These are phyloP conservation scores for Nomada fabriciana DNA, from an alignment of 2,888 invertebrate species.

Conservation along the genomic window DNA sequence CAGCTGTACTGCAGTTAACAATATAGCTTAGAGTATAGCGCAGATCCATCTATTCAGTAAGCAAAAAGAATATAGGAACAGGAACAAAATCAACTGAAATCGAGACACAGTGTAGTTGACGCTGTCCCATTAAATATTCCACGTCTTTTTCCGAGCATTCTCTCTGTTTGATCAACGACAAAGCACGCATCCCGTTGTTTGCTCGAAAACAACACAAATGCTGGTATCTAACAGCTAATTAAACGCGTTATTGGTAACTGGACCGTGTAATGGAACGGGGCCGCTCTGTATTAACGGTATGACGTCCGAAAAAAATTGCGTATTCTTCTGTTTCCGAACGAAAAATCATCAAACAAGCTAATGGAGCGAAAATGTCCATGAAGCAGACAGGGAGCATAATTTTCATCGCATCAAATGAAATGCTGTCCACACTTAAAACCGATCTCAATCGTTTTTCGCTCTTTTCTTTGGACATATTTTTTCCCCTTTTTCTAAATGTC, in stretches of 20 bases:
- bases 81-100: neutral
- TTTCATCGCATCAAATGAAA: neutral
- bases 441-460: neutral
- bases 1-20: too few species aligned
- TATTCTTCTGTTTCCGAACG: neutral
- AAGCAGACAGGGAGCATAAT: neutral
- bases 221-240: slow-evolving; percentile 51
- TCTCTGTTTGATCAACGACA: slow-evolving; percentile 3
- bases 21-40: too few species aligned
- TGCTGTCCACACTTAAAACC: too few species aligned
- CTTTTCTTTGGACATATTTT: neutral
- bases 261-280: slow-evolving; percentile 27
- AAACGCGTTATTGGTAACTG: slow-evolving; percentile 27
- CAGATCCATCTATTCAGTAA: too few species aligned
- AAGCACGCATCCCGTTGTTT: slow-evolving; percentile 9
- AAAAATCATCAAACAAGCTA: slow-evolving; percentile 5
- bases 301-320: slow-evolving; percentile 5
- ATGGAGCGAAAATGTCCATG: slow-evolving; percentile 1
- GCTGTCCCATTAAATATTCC: neutral
- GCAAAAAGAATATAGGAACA: too few species aligned
- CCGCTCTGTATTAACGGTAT: neutral
- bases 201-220: slow-evolving; percentile 24
- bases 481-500: too few species aligned
- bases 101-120: neutral
- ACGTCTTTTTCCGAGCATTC: slow-evolving; percentile 1